Evolutionary conservation across 2,888 invertebrate genomes (phyloP).

Genomic region (Drosophila demipolita): DNA sequence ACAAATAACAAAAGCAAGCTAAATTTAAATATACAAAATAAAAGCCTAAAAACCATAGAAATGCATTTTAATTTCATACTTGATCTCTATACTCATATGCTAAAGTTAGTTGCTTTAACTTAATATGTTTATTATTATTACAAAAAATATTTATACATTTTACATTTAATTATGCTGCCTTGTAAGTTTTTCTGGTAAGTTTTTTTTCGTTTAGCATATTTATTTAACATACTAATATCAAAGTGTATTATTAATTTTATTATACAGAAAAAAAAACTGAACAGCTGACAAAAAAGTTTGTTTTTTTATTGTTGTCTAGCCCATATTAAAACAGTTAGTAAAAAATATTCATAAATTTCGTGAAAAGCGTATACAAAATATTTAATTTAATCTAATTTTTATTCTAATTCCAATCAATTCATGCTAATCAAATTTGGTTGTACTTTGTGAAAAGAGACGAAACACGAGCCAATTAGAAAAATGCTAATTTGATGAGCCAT

Average conservation of each 20-base stretch:
- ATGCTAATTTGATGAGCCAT: slow-evolving; percentile 65
- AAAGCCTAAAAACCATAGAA: not conserved
- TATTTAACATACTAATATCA: not conserved
- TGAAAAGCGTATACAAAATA: slow-evolving; percentile 4
- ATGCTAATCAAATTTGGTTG: slow-evolving; percentile 55
- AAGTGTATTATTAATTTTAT: not conserved
- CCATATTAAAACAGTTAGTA: not conserved
- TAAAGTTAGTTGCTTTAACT: not conserved
- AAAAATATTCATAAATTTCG: no score
- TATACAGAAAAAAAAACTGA: not conserved
- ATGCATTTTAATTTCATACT: not conserved
- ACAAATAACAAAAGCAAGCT: not conserved
- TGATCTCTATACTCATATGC: not conserved
- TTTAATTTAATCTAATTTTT: slow-evolving; percentile 9
- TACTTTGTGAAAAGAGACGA: slow-evolving; percentile 28
- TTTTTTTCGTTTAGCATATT: not conserved
- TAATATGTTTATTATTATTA: no score
- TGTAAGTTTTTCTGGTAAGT: not conserved
- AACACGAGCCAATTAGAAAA: slow-evolving; percentile 57
- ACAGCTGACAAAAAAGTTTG: slow-evolving; percentile 9
- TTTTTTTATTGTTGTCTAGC: slow-evolving; percentile 8
- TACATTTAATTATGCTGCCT: not conserved
- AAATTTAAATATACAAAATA: not conserved
- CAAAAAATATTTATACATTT: not conserved
- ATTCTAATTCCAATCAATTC: slow-evolving; percentile 42